Evolutionary conservation across 2,888 invertebrate species (phyloP).

Genomic region (Lacanobia wlatinum): DNA sequence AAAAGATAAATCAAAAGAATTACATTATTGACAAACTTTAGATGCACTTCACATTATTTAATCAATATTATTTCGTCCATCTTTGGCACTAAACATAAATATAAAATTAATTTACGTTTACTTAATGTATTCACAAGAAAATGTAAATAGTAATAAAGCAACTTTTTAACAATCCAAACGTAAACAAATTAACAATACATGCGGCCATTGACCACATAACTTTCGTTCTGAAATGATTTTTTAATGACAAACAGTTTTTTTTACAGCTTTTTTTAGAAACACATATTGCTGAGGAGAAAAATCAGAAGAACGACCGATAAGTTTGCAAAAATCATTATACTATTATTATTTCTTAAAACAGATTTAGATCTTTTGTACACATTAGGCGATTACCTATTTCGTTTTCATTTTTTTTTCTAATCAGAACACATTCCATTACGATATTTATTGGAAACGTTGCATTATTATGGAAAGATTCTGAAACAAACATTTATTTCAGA

Average conservation of each 20-base stretch:
- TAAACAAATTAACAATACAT: slow-evolving; percentile 81
- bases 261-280: too few relatives aligned
- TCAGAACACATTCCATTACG: slow-evolving; percentile 6
- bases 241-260: background rate
- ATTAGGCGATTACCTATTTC: background rate
- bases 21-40: slow-evolving; percentile 62
- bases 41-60: slow-evolving; percentile 51
- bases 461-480: too few relatives aligned
- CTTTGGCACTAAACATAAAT: slow-evolving; percentile 8
- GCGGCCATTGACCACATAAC: slow-evolving; percentile 76
- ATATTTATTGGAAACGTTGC: background rate
- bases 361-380: background rate
- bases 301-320: background rate
- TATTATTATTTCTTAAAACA: background rate
- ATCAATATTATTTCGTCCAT: slow-evolving; percentile 17
- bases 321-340: background rate
- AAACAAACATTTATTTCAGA: too few relatives aligned
- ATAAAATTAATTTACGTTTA: slow-evolving; percentile 27
- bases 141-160: slow-evolving; percentile 39
- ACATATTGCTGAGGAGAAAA: background rate
- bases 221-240: slow-evolving; percentile 61
- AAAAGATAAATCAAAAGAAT: slow-evolving; percentile 41
- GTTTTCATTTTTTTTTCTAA: background rate
- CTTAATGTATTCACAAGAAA: slow-evolving; percentile 25
- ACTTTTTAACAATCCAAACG: slow-evolving; percentile 68